A percentile compares a stretch with the other conserved stretches of the same genome.
phyloP scores from a whole-genome alignment of 1,140 invertebrate genomes.

The Armadillidium nasatum region DNA sequence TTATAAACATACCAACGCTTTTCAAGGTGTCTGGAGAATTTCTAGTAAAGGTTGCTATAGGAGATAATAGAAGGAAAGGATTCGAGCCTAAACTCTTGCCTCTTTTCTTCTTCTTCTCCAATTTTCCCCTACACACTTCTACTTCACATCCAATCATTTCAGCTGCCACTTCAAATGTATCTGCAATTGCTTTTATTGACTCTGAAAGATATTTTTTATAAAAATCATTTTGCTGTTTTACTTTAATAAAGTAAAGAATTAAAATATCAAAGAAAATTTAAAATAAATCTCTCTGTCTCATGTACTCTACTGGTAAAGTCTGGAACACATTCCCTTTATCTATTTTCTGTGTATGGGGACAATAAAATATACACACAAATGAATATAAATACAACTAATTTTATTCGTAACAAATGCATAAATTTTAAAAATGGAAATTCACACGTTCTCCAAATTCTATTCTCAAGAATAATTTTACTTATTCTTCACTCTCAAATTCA shows the following conservation, averaged over 20 bases:
- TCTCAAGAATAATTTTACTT: too few species aligned
- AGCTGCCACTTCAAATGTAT: conserved; percentile 75
- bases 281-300: background rate
- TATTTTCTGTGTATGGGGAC: too few species aligned
- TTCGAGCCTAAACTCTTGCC: conserved; percentile 54
- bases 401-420: too few species aligned
- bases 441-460: too few species aligned
- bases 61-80: conserved; percentile 45
- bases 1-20: conserved; percentile 55
- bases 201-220: conserved; percentile 55
- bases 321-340: too few species aligned
- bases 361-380: too few species aligned
- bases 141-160: conserved; percentile 57
- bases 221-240: background rate
- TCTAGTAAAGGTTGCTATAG: conserved; percentile 43
- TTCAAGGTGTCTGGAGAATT: conserved; percentile 56
- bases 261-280: background rate
- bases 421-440: too few species aligned
- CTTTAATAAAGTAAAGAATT: background rate
- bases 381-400: too few species aligned
- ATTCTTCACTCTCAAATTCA: too few species aligned
- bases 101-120: conserved; percentile 71
- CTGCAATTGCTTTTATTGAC: conserved; percentile 78
- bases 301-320: too few species aligned
- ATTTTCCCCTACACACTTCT: conserved; percentile 53